Percentiles rank a stretch among this genome's conserved stretches.
Evolutionary conservation across 2,113 vertebrate species (phyloP).

Genomic region (Accipiter virgatus): DNA sequence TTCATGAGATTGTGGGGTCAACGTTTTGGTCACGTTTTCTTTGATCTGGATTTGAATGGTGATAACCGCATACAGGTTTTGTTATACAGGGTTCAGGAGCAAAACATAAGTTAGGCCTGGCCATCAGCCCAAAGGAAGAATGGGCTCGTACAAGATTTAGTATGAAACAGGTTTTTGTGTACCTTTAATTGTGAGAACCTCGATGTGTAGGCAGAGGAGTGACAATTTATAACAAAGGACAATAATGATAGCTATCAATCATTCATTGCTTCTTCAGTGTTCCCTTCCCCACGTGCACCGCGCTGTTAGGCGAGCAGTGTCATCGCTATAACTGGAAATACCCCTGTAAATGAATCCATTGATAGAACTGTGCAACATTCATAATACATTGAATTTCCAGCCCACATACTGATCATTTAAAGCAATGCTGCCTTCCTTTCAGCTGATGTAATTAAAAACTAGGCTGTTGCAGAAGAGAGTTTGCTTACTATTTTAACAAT

Average conservation of each 20-base stretch:
- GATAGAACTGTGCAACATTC: not conserved
- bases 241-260: not conserved
- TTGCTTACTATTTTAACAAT: slow-evolving; percentile 9
- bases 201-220: not conserved
- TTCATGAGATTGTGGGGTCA: not conserved
- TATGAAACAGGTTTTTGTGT: not conserved
- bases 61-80: not conserved
- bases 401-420: not conserved
- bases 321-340: not conserved
- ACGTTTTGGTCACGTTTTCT: not conserved
- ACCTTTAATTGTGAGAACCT: not conserved
- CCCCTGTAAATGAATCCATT: not conserved
- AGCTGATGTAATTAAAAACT: not conserved
- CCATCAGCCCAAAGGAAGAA: not conserved
- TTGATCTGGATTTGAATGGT: not conserved
- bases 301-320: not conserved
- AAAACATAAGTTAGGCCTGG: not conserved
- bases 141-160: not conserved
- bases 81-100: not conserved
- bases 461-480: not conserved
- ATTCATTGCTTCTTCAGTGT: not conserved
- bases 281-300: not conserved
- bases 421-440: not conserved
- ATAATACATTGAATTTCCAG: not conserved
- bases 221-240: not conserved